Evolutionary conservation across 2,888 invertebrate species (phyloP).

Genomic region (Andrena flavipes): DNA sequence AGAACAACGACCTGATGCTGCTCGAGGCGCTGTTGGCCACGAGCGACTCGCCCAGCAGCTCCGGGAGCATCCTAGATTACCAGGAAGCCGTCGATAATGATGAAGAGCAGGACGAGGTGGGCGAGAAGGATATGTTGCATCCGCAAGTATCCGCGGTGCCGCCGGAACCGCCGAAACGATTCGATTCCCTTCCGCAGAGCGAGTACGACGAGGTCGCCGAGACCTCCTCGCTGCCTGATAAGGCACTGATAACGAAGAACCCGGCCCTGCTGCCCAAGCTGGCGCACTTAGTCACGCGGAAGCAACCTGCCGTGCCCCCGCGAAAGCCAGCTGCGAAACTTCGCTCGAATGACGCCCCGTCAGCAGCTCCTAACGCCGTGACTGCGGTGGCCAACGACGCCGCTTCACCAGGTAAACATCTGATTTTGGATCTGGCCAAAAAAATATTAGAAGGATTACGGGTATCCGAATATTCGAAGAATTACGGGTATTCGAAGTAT

Average conservation of each 20-base stretch:
- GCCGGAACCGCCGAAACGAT: constrained; percentile 88
- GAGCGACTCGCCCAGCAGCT: constrained; percentile 89
- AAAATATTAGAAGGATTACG: too few relatives aligned
- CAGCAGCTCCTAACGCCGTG: constrained; percentile 32
- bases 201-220: constrained; percentile 82
- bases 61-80: constrained; percentile 83
- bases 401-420: constrained; percentile 29
- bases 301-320: constrained; percentile 81
- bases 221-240: constrained; percentile 65
- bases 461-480: too few relatives aligned
- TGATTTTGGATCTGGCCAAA: background rate
- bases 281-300: constrained; percentile 77
- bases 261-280: constrained; percentile 79
- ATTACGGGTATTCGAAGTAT: too few relatives aligned
- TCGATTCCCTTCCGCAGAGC: constrained; percentile 88
- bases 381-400: background rate
- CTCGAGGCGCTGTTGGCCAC: constrained; percentile 89
- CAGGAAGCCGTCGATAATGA: constrained; percentile 84
- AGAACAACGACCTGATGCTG: constrained; percentile 88
- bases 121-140: constrained; percentile 76
- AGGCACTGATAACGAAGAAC: constrained; percentile 67
- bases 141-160: constrained; percentile 83
- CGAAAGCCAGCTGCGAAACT: constrained; percentile 64
- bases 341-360: background rate
- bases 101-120: constrained; percentile 85